Conservation (phyloP, 1,140 invertebrate species). For the Brachystomella parvula region DNA sequence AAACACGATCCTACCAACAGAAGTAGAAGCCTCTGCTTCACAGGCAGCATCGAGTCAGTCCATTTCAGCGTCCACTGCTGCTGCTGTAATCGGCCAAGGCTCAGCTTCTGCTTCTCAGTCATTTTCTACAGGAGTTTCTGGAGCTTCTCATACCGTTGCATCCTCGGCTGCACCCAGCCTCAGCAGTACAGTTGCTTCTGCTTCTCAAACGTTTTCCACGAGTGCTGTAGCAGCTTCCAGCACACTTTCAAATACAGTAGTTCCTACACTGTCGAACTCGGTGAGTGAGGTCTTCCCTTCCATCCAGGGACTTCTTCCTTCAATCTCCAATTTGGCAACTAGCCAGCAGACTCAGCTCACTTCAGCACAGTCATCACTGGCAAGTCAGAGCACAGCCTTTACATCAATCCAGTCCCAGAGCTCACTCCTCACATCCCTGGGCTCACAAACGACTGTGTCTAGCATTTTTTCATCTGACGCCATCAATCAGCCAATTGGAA, state of each 20-base stretch:
- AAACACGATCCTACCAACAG: not conserved
- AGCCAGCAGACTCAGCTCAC: not conserved
- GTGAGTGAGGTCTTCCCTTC: not conserved
- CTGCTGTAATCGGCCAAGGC: not conserved
- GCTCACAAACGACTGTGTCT: not conserved
- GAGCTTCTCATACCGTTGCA: not conserved
- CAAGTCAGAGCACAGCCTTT: not conserved
- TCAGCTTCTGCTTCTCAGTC: not conserved
- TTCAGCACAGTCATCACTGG: constrained; percentile 1
- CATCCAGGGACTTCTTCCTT: constrained; percentile 11
- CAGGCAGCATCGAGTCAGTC: not conserved
- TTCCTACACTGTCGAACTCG: constrained; percentile 1
- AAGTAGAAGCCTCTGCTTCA: not conserved
- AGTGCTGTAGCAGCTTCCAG: not conserved
- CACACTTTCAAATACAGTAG: not conserved
- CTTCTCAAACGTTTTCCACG: constrained; percentile 8
- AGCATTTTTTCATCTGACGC: not conserved
- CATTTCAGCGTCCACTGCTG: not conserved
- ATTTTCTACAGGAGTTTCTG: not conserved
- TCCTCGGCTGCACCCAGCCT: not conserved
- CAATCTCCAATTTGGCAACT: not conserved
- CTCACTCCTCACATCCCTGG: not conserved
- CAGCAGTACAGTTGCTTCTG: not conserved
- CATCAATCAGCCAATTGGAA: not conserved
- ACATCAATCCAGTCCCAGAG: constrained; percentile 5